Base-by-base conservation (phyloP, 2,797 vertebrate species). In the Staurois parvus region DNA sequence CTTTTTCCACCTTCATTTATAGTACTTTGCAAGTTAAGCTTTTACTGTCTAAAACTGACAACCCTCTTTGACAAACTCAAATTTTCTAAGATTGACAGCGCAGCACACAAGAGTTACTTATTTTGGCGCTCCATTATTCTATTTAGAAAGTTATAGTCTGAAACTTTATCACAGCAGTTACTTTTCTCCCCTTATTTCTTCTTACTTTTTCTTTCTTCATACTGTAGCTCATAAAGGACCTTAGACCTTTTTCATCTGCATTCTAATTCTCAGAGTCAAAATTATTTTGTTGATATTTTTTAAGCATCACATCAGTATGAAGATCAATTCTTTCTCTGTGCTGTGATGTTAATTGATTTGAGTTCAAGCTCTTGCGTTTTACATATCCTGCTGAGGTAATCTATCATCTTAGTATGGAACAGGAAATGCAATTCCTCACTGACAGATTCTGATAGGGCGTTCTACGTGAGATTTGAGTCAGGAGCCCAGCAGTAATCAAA, bases 401-500 rank as follows among this genome's bases (percentile, higher is more conserved):
- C 91, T 91, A 95, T 96, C 94, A 95, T 90, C 89, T 70, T 83
- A 66, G 87, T 92, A 88, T 92, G 88, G 90, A 80, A 91, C 91
- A 87, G 74, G 84, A 88, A 92, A 92, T 91, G 89, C 90, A 92
- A 94, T 95, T 88, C 90, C 92, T 96, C 94, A 93, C 89, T 93
- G 91, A 17, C 91, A 89, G 88, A 89, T 93, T 90, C 90, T 93
- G 93, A 93, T 85, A 83, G 89, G 90, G 86, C 90, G 88, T 91
- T 93, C 88, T 79, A 88, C 89, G 86, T 90, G 89, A 85, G 83
- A 90, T 87, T 87, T 89, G 91, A 94, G 93, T 91, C 90, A 89
- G 91, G 91, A 92, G 91, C 91, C 88, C 29, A 64, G 89, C 87
- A 91, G 91, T 93, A 93, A 94, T 95, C 93, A 94, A 92, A 93